Percentiles rank a stretch among this genome's conserved stretches.
Evolutionary conservation across 2,888 invertebrate genomes (phyloP).

Genomic region (Gortyna flavago): DNA sequence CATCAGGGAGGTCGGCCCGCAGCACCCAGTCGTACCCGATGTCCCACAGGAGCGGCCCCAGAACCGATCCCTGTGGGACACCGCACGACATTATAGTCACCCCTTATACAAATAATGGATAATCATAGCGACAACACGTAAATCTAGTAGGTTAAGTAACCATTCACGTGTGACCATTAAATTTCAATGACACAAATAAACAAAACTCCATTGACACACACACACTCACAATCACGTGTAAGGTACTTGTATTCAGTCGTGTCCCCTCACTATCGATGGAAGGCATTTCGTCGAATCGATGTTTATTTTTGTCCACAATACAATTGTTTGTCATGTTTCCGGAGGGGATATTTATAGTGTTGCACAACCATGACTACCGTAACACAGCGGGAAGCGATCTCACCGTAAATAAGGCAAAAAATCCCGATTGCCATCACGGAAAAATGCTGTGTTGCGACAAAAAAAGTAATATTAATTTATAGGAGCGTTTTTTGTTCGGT

Average conservation of each 20-base stretch:
- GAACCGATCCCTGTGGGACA: too few relatives aligned
- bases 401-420: slow-evolving; percentile 79
- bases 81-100: too few relatives aligned
- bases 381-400: slow-evolving; percentile 78
- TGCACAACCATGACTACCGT: slow-evolving; percentile 74
- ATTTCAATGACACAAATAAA: slow-evolving; percentile 31
- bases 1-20: too few relatives aligned
- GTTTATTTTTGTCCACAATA: slow-evolving; percentile 77
- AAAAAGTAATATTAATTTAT: slow-evolving; percentile 53
- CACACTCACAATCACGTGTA: slow-evolving; percentile 13
- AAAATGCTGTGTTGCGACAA: slow-evolving; percentile 33
- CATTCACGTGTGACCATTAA: slow-evolving; percentile 2
- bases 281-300: slow-evolving; percentile 65
- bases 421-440: slow-evolving; percentile 54
- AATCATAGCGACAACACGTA: neutral
- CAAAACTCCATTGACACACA: neutral
- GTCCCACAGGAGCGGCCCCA: too few relatives aligned
- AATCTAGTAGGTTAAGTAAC: slow-evolving; percentile 6
- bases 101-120: neutral
- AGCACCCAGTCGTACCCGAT: too few relatives aligned
- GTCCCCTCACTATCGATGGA: slow-evolving; percentile 46
- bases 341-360: slow-evolving; percentile 79
- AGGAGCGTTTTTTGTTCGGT: slow-evolving; percentile 24
- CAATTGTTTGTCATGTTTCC: slow-evolving; percentile 84
- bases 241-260: slow-evolving; percentile 26